phyloP scores from a whole-genome alignment of 2,888 invertebrate species.

The Catocala nupta region DNA sequence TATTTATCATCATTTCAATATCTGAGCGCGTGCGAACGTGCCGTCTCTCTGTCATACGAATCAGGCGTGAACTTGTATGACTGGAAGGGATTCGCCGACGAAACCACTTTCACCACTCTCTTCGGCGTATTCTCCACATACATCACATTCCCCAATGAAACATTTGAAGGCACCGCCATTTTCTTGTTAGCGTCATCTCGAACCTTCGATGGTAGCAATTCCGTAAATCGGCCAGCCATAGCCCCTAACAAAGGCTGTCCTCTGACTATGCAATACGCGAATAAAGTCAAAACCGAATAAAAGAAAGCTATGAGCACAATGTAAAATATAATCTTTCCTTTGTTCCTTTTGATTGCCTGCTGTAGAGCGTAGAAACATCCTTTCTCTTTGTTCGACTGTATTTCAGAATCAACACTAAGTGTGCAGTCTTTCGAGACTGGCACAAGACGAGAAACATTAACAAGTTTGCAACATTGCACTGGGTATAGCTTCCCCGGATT shows the following conservation, averaged over 20 bases:
- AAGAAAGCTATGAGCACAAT: conserved; percentile 55
- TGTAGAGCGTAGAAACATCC: conserved; percentile 72
- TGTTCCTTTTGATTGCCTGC: conserved; percentile 62
- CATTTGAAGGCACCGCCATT: conserved; percentile 44
- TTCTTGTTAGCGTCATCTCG: conserved; percentile 41
- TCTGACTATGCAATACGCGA: conserved; percentile 72
- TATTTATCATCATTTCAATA: conserved; percentile 38
- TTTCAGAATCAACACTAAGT: conserved; percentile 41
- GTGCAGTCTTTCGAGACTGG: conserved; percentile 69
- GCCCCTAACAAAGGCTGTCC: conserved; percentile 69
- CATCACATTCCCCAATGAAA: conserved; percentile 67
- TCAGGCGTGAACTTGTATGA: conserved; percentile 68
- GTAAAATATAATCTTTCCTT: conserved; percentile 66
- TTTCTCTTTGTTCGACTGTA: conserved; percentile 56
- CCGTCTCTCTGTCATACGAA: conserved; percentile 34
- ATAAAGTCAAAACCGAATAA: conserved; percentile 66
- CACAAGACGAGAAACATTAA: conserved; percentile 59
- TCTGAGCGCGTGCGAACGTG: conserved; percentile 26
- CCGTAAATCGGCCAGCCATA: conserved; percentile 53
- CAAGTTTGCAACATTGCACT: conserved; percentile 72
- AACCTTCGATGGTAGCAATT: conserved; percentile 48
- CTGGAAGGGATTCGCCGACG: conserved; percentile 72
- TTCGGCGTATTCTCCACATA: conserved; percentile 73
- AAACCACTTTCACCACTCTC: conserved; percentile 74
- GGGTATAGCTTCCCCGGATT: conserved; percentile 67